These are phyloP conservation scores for Acanthococcus lagerstroemiae DNA, from an alignment of 2,888 invertebrate species.

Conservation along the genomic window DNA sequence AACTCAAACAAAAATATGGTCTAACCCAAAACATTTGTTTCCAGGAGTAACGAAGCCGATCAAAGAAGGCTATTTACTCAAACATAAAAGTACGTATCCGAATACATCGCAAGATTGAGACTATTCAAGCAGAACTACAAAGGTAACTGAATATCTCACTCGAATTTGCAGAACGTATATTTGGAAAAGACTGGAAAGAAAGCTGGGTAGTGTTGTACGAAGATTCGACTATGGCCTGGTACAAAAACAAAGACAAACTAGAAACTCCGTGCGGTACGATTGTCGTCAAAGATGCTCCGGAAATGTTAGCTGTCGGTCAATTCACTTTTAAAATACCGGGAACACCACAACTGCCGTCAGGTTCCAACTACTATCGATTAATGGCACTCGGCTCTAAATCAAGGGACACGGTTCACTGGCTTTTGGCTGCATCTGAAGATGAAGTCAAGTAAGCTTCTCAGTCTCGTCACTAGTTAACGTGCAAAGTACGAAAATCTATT, in stretches of 20 bases:
- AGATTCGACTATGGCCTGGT: slow-evolving; percentile 81
- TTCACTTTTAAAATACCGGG: slow-evolving; percentile 70
- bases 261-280: slow-evolving; percentile 45
- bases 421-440: slow-evolving; percentile 64
- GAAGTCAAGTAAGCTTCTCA: slow-evolving; percentile 69
- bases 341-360: slow-evolving; percentile 59
- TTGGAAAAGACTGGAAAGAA: slow-evolving; percentile 72
- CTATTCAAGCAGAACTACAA: neutral
- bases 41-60: slow-evolving; percentile 52
- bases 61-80: slow-evolving; percentile 63
- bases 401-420: slow-evolving; percentile 67
- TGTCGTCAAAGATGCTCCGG: slow-evolving; percentile 66
- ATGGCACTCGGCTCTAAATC: slow-evolving; percentile 64
- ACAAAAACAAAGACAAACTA: slow-evolving; percentile 52
- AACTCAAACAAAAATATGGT: too few relatives aligned
- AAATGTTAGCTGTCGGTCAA: slow-evolving; percentile 68
- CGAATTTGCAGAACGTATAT: slow-evolving; percentile 64
- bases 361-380: slow-evolving; percentile 59
- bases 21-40: too few relatives aligned
- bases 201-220: slow-evolving; percentile 76
- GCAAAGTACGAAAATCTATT: neutral
- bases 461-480: too few relatives aligned
- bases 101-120: neutral
- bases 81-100: slow-evolving; percentile 62
- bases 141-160: neutral